Evolutionary conservation across 2,888 invertebrate genomes (phyloP).

Genomic region (Agriotes lineatus): DNA sequence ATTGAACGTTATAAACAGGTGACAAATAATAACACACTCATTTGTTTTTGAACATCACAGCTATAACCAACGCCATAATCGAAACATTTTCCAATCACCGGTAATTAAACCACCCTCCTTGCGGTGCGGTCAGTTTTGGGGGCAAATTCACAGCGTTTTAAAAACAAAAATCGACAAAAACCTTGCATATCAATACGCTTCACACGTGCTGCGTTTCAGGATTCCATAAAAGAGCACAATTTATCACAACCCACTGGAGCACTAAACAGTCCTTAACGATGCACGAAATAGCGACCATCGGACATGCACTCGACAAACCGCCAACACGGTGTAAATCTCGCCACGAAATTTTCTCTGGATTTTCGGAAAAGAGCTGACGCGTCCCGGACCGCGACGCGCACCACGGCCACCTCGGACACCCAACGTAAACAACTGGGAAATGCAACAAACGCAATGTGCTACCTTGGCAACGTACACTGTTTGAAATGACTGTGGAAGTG

Average conservation of each 20-base stretch:
- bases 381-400: no score
- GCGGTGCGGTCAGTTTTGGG: no score
- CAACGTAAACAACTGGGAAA: constrained; percentile 37
- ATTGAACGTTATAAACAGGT: no score
- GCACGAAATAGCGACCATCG: not conserved
- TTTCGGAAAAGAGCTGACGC: no score
- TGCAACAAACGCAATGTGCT: constrained; percentile 29
- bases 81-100: no score
- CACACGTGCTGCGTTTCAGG: not conserved
- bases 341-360: not conserved
- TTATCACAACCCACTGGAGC: constrained; percentile 18
- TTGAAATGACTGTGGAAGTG: constrained; percentile 41
- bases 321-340: not conserved
- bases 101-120: no score
- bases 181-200: not conserved
- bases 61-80: no score
- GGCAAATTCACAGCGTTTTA: no score
- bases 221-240: constrained; percentile 1
- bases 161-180: no score
- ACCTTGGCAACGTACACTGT: constrained; percentile 46
- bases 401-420: not conserved
- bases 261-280: not conserved
- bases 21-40: no score
- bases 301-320: not conserved
- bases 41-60: no score